Conservation (phyloP, 2,113 vertebrate species). For the Sturnira hondurensis region DNA sequence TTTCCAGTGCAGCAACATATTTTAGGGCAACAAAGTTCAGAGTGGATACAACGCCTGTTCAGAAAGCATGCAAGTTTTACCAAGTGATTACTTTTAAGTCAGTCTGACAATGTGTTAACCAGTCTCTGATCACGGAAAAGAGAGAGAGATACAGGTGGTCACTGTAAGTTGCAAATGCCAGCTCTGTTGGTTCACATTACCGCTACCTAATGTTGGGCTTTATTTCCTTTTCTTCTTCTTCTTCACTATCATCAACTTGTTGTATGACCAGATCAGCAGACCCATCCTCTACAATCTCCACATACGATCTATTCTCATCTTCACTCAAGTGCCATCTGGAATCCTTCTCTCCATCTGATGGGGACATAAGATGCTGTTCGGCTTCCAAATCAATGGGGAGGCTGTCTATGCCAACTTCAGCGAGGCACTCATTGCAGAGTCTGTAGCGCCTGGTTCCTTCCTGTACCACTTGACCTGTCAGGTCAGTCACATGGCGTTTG, state of each 20-base stretch:
- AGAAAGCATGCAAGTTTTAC: conserved; percentile 77
- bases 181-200: background rate
- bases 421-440: conserved; percentile 91
- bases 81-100: conserved; percentile 50
- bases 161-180: background rate
- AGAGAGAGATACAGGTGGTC: conserved; percentile 39
- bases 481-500: conserved; percentile 93
- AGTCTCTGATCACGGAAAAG: conserved; percentile 38
- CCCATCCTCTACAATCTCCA: conserved; percentile 94
- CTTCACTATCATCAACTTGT: conserved; percentile 96
- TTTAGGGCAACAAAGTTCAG: conserved; percentile 66
- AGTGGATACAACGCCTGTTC: conserved; percentile 44
- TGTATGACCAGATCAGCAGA: conserved; percentile 94
- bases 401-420: conserved; percentile 91
- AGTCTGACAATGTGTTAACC: background rate
- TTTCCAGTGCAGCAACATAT: conserved; percentile 55
- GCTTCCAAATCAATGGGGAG: conserved; percentile 89
- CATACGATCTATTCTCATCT: conserved; percentile 88
- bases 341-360: conserved; percentile 83
- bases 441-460: conserved; percentile 94
- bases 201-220: conserved; percentile 82
- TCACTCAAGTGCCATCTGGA: conserved; percentile 83
- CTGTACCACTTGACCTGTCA: conserved; percentile 94
- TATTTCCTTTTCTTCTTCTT: conserved; percentile 86
- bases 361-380: conserved; percentile 79